Base-by-base conservation (phyloP, 1,140 invertebrate genomes). In the Diorhabda elongata region DNA sequence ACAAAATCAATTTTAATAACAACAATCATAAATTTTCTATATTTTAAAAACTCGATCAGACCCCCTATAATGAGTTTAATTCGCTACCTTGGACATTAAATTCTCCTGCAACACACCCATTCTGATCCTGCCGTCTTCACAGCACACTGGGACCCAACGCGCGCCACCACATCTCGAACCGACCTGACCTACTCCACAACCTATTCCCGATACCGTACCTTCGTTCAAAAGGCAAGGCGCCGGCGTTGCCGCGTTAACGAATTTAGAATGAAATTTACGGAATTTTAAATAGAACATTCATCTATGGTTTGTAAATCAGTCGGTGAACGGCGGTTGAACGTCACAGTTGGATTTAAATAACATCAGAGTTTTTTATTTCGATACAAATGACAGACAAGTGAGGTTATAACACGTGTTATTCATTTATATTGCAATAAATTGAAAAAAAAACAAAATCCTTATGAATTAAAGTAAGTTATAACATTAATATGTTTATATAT, bases 171-270 rank as follows among this genome's bases (percentile, higher is more conserved):
- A 76, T 76, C 73, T 68, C 74, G 73, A 71, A 68, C 67, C 61
- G 70, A 70, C 75, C 74, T 76, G 75, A 76, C 75, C 75, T 76
- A 76, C 70, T 74, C 74, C 74, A 73, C 67, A 66, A 63, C 68
- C 64, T 62, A 64, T 69, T 58, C 66, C 68, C 69, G 67, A 59
- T 64, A 61, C 64, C 47, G 45, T 64, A 58, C 62, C 66, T 59
- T 45, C 64, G 64, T 58, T 44, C 58, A 44, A 68, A 67, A 44
- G 43, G 68, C 66, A 52, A 64, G 58, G 65, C 45, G 66, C 42
- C 68, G 44, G 43, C 61, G 61, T 44, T 44, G 42, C 44, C n/a
- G 26, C 42, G 11, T 3, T 6, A 11, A 11, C n/a, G 3, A 60
- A 6, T 6, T 60, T 60, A 6, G 58, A 42, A 6, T 5, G 58